Conservation (phyloP, 1,140 invertebrate species). For the Littorina saxatilis region DNA sequence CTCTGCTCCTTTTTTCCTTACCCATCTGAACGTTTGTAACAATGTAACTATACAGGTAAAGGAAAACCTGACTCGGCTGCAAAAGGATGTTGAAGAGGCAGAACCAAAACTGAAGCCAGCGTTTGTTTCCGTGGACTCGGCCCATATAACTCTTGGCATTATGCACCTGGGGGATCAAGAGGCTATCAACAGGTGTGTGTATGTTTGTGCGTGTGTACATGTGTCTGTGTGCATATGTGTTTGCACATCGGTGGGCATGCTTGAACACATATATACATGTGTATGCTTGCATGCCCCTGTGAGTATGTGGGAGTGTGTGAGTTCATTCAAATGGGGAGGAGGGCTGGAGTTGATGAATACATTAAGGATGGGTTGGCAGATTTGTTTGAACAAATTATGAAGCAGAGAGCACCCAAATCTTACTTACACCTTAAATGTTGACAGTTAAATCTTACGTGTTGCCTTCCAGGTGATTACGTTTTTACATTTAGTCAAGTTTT, state of each 20-base stretch:
- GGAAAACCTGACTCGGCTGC: background rate
- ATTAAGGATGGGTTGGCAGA: background rate
- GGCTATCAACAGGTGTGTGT: background rate
- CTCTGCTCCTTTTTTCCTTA: background rate
- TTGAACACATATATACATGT: slow-evolving; percentile 4
- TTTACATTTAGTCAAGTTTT: no score
- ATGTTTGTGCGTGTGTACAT: background rate
- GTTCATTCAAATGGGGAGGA: background rate
- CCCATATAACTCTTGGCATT: background rate
- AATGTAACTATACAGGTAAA: background rate
- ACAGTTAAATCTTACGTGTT: no score
- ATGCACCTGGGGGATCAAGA: slow-evolving; percentile 19
- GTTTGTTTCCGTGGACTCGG: background rate
- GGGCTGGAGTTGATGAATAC: background rate
- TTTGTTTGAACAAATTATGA: no score
- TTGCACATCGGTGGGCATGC: background rate
- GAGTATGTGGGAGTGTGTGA: background rate
- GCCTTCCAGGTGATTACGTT: no score
- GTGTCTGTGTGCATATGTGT: no score
- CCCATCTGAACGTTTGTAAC: background rate
- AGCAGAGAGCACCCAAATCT: no score
- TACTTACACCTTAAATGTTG: no score
- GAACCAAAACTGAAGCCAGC: background rate
- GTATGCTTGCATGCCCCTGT: background rate
- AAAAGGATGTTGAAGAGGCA: background rate